Conservation (phyloP, 2,888 invertebrate genomes). For the Ommatoiulus sabulosus region DNA sequence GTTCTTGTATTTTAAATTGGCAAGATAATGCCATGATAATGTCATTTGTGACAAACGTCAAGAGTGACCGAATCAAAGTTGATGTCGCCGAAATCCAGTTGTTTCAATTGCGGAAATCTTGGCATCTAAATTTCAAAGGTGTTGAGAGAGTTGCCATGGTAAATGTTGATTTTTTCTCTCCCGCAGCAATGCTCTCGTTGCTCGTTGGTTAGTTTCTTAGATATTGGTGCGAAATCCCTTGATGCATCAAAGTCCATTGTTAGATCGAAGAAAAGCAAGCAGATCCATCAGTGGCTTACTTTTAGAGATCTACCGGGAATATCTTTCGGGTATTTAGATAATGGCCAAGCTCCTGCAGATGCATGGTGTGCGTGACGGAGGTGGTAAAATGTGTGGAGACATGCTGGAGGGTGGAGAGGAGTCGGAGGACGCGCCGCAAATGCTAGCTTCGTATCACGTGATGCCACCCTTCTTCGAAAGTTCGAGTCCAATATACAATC, state of each 20-base stretch:
- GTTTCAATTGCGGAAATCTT: neutral
- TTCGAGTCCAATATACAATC: too few relatives aligned
- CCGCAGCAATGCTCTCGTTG: neutral
- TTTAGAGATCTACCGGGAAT: conserved; percentile 19
- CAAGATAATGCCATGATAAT: conserved; percentile 35
- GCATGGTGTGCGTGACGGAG: conserved; percentile 20
- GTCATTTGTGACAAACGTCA: conserved; percentile 17
- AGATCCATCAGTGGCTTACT: conserved; percentile 41
- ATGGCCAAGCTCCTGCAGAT: neutral
- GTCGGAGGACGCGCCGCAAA: neutral
- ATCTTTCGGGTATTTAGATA: conserved; percentile 14
- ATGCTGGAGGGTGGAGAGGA: neutral
- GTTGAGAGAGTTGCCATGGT: neutral
- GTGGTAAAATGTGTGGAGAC: neutral
- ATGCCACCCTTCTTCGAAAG: too few relatives aligned
- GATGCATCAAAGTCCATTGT: conserved; percentile 41
- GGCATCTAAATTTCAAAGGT: neutral
- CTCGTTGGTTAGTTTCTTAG: neutral
- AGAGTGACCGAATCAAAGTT: neutral
- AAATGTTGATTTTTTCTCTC: neutral
- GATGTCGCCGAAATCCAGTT: neutral
- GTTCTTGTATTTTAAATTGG: neutral
- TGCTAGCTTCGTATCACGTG: neutral
- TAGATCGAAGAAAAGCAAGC: conserved; percentile 1
- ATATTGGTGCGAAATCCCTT: neutral